Base-by-base conservation (phyloP, 2,888 invertebrate genomes). In the Drosophila niveifrons region DNA sequence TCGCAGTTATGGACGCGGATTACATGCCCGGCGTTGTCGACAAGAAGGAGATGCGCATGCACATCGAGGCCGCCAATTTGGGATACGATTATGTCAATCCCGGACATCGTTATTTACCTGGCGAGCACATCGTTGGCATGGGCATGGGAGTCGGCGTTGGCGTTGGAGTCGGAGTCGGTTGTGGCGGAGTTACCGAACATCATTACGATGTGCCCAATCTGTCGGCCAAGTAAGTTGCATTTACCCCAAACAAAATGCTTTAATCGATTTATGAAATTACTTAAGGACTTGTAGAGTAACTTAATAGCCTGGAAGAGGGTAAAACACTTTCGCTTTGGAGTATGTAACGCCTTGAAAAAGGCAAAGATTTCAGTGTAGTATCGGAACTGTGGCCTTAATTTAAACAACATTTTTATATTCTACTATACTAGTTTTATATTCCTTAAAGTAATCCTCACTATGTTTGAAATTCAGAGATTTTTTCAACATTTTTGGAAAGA, bases 181-280 rank as follows among this genome's bases (percentile, higher is more conserved):
- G 82, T 34, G 82, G 52, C 15, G 82, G 82, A 39, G 86, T 82
- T 4, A 78, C 80, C 8, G 97, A 97, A 90, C 97, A 97, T 91
- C 97, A 97, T 91, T 97, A 97, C 92, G 97, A 97, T 91, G 97
- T 97, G 0, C 97, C 97, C 11, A 97, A 97, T 93, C 93, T 97
- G 66, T 95, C 96, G 39, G 94, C 95, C 80, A 95, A 94, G 94
- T 94, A 88, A 88, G 82, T 83, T 48, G 17, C 13, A 68, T n/a
- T 28, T 28, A 28, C 18, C 18, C 18, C 34, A 36, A 36, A 34
- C 31, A 17, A 15, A 18, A 18, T 9, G 34, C 66, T 23, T 41
- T 50, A 62, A 72, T 62, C 72, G 36, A 51, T 36, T 18, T 47
- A 7, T 3, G 28, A 2, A 6, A 7, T 7, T 31, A 13, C 11